A percentile compares a stretch with the other conserved stretches of the same genome.
These are phyloP conservation scores for Bombyx mori DNA, from an alignment of 1,140 invertebrate genomes.

Conservation along the genomic window DNA sequence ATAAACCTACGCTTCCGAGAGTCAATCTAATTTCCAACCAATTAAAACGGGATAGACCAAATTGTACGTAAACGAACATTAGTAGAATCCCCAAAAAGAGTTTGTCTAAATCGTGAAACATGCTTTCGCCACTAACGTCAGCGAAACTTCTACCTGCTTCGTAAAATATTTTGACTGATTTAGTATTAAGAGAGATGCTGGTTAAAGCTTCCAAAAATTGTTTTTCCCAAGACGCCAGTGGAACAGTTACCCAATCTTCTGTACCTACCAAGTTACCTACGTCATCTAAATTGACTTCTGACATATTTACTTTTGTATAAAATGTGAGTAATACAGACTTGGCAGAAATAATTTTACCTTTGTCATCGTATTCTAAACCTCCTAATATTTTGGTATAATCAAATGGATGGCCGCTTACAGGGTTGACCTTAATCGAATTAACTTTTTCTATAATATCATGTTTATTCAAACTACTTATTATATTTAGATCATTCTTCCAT, in stretches of 20 bases:
- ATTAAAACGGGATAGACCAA: conserved; percentile 82
- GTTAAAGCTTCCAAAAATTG: conserved; percentile 72
- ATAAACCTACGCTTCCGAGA: conserved; percentile 78
- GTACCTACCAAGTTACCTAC: conserved; percentile 80
- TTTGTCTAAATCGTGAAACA: conserved; percentile 83
- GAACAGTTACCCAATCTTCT: conserved; percentile 79
- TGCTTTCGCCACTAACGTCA: conserved; percentile 76
- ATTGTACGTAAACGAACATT: conserved; percentile 82
- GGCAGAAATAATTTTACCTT: conserved; percentile 76
- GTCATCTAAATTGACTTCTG: conserved; percentile 75
- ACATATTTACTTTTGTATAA: conserved; percentile 79
- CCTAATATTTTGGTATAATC: conserved; percentile 78
- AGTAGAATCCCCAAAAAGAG: conserved; percentile 77
- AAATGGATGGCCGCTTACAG: conserved; percentile 75
- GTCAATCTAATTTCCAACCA: conserved; percentile 81
- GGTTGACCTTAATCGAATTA: conserved; percentile 74
- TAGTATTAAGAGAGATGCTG: conserved; percentile 38
- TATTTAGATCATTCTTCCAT: conserved; percentile 75
- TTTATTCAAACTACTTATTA: conserved; percentile 72
- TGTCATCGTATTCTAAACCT: conserved; percentile 71
- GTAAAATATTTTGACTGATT: conserved; percentile 46
- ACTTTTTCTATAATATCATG: conserved; percentile 75
- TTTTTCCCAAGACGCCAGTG: conserved; percentile 77
- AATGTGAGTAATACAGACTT: conserved; percentile 75
- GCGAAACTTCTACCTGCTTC: conserved; percentile 79